Conservation (phyloP, 30 jellyfish, hydroid and myxozoan genomes). For the Chrysaora quinquecirrha region DNA sequence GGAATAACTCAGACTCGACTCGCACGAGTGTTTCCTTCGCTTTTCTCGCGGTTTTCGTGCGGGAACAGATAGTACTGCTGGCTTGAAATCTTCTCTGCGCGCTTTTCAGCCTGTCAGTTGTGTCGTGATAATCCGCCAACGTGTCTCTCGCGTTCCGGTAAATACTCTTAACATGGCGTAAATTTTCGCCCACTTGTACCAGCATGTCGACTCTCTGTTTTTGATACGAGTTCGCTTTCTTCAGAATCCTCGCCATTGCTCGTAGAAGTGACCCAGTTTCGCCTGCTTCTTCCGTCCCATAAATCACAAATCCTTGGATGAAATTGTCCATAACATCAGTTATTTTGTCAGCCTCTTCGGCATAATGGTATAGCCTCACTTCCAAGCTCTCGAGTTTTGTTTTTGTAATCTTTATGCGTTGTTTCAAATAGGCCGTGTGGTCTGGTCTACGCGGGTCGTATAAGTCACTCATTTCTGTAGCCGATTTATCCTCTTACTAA, state of each 20-base stretch:
- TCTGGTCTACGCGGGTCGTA: conserved; percentile 55
- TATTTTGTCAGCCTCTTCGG: conserved; percentile 7
- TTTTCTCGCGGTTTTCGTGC: conserved; percentile 29
- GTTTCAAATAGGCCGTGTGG: conserved; percentile 32
- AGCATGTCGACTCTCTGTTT: conserved; percentile 35
- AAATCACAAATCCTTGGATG: neutral
- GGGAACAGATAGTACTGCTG: conserved; percentile 4
- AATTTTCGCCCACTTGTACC: conserved; percentile 34
- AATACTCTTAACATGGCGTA: conserved; percentile 30
- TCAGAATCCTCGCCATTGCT: conserved; percentile 28
- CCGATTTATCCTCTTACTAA: too few species aligned
- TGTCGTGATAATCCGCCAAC: conserved; percentile 14
- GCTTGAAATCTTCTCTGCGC: conserved; percentile 19
- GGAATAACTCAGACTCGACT: conserved; percentile 45
- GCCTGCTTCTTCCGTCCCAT: conserved; percentile 61
- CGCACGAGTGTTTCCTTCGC: conserved; percentile 24
- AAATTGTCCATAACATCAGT: conserved; percentile 16
- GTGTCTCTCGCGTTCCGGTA: conserved; percentile 50
- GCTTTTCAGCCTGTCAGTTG: neutral
- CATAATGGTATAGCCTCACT: neutral
- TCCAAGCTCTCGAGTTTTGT: conserved; percentile 19
- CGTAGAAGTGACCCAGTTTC: conserved; percentile 61
- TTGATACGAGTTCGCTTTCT: conserved; percentile 39
- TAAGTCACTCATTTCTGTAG: conserved; percentile 34
- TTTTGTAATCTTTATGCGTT: conserved; percentile 35